Base-by-base conservation (phyloP, 2,888 invertebrate species). In the Dasypolia templi region DNA sequence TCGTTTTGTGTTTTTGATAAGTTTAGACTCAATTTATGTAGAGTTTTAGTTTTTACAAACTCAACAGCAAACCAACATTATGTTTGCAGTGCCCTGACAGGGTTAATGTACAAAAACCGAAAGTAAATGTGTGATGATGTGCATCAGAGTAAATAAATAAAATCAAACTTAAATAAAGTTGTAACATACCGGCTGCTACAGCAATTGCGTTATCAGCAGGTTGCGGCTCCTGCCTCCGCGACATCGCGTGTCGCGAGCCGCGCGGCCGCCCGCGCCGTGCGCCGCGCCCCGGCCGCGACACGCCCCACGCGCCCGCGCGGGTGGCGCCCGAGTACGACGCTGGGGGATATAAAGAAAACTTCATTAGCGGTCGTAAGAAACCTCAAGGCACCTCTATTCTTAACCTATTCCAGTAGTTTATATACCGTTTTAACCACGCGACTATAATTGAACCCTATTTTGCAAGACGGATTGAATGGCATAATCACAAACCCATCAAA, bases 201-300 rank as follows among this genome's bases (percentile, higher is more conserved):
- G 92, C 91, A 51, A 64, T 84, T 7, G 92, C 90, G 66, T 89
- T 88, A 26, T 90, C 91, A 0, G 87, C 83, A 44, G 88, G 82
- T 14, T 87, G 83, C 42, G 82, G 88, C 91, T 92, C 84, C 91
- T 95, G 84, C 90, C 97, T 87, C 5, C 93, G 88, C 0, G 86
- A n/a, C 39, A 77, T 29, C 0, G 87, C 79, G 86, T 98, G 96
- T 2, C 98, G 94, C 0, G 98, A 97, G 73, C 98, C 98, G 67
- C 98, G 96, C 65, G 98, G 98, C 63, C 98, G 96, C 0, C 98
- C 98, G 29, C 98, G 97, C 88, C 97, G 97, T 2, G 97, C 86
- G 4, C 91, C 90, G 14, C 93, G 88, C 55, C 62, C 67, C 32
- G 79, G 80, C 49, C 87, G 85, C 35, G 86, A 39, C 82, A 83